Percentiles rank a stretch among this genome's conserved stretches.
These are phyloP conservation scores for Lepisosteus oculatus DNA, from an alignment of 2,113 vertebrate genomes.

Conservation along the genomic window DNA sequence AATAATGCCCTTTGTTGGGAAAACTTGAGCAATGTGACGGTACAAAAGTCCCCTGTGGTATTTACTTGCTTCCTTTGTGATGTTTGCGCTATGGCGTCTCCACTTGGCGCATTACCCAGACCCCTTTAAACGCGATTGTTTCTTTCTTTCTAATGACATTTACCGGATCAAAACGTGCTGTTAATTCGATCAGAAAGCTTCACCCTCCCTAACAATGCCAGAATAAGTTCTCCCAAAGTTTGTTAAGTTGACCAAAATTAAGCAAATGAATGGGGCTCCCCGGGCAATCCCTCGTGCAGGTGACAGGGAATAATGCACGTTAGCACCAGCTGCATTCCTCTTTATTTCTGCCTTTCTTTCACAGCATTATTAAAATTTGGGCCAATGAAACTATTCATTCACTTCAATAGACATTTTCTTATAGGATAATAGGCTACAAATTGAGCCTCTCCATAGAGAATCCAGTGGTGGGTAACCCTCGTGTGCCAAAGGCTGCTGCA, in stretches of 20 bases:
- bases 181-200: slow-evolving; percentile 99
- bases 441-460: slow-evolving; percentile 94
- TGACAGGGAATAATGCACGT: slow-evolving; percentile 96
- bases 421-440: slow-evolving; percentile 99
- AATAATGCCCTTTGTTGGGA: slow-evolving; percentile 99
- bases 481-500: slow-evolving; percentile 91
- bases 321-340: slow-evolving; percentile 94
- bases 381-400: slow-evolving; percentile 97
- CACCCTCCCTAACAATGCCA: slow-evolving; percentile 96
- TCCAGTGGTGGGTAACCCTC: slow-evolving; percentile 80
- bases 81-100: slow-evolving; percentile 95
- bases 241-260: slow-evolving; percentile 99
- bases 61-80: slow-evolving; percentile 91
- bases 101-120: slow-evolving; percentile 96
- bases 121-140: slow-evolving; percentile 96
- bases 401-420: slow-evolving; percentile 99
- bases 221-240: slow-evolving; percentile 99
- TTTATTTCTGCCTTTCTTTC: slow-evolving; percentile 92
- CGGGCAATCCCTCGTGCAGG: slow-evolving; percentile 90
- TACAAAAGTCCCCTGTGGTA: slow-evolving; percentile 96
- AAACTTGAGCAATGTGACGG: slow-evolving; percentile 92
- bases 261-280: slow-evolving; percentile 99
- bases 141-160: slow-evolving; percentile 99
- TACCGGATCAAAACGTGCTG: slow-evolving; percentile 99
- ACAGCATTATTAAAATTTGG: slow-evolving; percentile 97